A percentile compares a stretch with the other conserved stretches of the same genome.
These are phyloP conservation scores for Hydraecia micacea DNA, from an alignment of 2,888 invertebrate species.

Conservation along the genomic window DNA sequence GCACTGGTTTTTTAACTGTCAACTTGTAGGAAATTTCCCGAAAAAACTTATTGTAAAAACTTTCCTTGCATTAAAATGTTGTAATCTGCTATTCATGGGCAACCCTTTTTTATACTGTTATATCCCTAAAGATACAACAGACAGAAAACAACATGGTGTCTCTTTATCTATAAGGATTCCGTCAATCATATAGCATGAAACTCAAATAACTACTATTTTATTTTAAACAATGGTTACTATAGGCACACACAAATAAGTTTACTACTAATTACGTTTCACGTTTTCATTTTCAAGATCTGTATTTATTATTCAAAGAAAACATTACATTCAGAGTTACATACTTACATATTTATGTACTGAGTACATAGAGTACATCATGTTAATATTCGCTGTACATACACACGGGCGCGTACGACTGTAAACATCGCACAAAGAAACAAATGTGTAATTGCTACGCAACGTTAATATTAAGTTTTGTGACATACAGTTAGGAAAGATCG, in stretches of 20 bases:
- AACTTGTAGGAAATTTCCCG: neutral
- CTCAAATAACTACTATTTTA: neutral
- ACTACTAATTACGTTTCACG: too few relatives aligned
- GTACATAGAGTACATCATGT: constrained; percentile 15
- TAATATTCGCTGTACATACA: constrained; percentile 14
- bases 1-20: neutral
- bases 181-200: neutral
- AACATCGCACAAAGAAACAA: constrained; percentile 21
- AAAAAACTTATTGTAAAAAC: neutral
- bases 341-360: neutral
- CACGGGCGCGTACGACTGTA: neutral
- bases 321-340: neutral
- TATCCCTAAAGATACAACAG: too few relatives aligned
- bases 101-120: neutral
- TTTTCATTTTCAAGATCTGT: neutral
- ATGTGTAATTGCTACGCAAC: constrained; percentile 32
- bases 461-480: constrained; percentile 28
- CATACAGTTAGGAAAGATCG: neutral
- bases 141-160: too few relatives aligned
- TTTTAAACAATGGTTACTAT: neutral
- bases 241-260: too few relatives aligned
- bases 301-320: constrained; percentile 22
- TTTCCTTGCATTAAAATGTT: neutral
- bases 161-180: neutral
- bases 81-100: neutral